Conservation (phyloP, 2,888 invertebrate species). For the Drosophila cognata region DNA sequence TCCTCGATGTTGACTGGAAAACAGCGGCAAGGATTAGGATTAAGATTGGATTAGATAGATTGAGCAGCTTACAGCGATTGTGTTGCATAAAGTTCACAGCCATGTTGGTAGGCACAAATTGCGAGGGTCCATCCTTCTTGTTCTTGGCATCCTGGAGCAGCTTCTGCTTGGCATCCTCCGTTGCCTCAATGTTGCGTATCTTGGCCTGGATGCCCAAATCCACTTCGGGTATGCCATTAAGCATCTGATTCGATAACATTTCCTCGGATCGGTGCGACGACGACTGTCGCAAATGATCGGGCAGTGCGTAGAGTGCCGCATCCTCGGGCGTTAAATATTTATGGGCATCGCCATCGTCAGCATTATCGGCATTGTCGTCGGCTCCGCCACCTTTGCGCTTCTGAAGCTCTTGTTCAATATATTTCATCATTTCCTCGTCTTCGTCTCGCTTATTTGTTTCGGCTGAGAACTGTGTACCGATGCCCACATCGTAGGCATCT, state of each 20-base stretch:
- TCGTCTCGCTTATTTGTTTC: constrained; percentile 99
- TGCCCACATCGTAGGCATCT: constrained; percentile 96
- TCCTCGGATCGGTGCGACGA: constrained; percentile 97
- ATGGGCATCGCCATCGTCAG: constrained; percentile 84
- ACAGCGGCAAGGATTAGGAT: constrained; percentile 54
- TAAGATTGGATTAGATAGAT: not conserved
- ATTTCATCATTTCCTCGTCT: constrained; percentile 99
- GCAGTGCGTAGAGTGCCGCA: constrained; percentile 94
- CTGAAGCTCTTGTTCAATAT: constrained; percentile 94
- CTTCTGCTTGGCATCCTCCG: constrained; percentile 98
- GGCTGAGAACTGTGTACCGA: constrained; percentile 98
- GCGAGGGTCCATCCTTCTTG: constrained; percentile 96
- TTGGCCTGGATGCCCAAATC: constrained; percentile 99
- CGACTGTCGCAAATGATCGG: constrained; percentile 94
- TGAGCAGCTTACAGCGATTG: constrained; percentile 91
- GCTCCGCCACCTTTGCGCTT: constrained; percentile 90
- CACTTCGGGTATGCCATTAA: constrained; percentile 99
- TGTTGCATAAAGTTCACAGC: constrained; percentile 99
- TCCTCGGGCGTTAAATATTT: constrained; percentile 94
- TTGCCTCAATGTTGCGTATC: constrained; percentile 99
- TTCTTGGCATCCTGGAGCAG: constrained; percentile 94
- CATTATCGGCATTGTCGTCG: constrained; percentile 86
- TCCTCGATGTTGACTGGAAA: constrained; percentile 93
- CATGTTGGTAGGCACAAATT: constrained; percentile 99
- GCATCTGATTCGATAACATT: constrained; percentile 99